These are phyloP conservation scores for Conger conger DNA, from an alignment of 2,113 vertebrate species.

Conservation along the genomic window DNA sequence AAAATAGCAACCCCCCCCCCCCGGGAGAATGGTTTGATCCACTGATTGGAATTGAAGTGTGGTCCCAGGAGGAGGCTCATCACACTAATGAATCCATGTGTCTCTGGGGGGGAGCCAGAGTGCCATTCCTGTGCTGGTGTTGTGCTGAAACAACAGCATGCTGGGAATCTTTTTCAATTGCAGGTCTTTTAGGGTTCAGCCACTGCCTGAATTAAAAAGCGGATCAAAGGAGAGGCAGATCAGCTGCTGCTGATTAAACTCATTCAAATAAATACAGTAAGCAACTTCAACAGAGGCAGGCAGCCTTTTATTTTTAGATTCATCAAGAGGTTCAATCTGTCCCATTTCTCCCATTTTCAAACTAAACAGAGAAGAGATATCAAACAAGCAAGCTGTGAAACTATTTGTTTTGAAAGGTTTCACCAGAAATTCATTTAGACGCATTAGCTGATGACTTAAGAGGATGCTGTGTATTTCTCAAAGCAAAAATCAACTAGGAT, in stretches of 20 bases:
- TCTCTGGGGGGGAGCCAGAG: not conserved
- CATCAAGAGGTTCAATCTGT: not conserved
- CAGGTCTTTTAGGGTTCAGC: slow-evolving; percentile 44
- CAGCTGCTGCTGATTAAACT: not conserved
- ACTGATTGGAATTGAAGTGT: slow-evolving; percentile 37
- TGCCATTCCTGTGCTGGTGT: not conserved
- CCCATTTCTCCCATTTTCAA: not conserved
- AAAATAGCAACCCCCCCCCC: not conserved
- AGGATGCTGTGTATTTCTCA: no score
- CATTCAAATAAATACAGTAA: not conserved
- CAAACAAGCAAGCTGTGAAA: no score
- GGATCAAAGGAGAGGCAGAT: slow-evolving; percentile 23
- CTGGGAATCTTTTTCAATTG: not conserved
- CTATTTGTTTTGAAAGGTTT: no score
- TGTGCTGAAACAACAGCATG: not conserved
- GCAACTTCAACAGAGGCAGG: not conserved
- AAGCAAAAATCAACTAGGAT: no score
- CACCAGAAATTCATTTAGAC: no score
- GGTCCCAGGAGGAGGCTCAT: slow-evolving; percentile 25
- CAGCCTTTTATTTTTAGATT: not conserved
- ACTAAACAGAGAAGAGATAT: no score
- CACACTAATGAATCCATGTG: slow-evolving; percentile 39
- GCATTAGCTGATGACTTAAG: no score
- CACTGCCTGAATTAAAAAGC: slow-evolving; percentile 55
- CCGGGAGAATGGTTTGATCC: slow-evolving; percentile 13